Evolutionary conservation across 2,888 invertebrate genomes (phyloP), one percentile per base, ranked within the genome.

Genomic region (Brachyopa scutellaris): DNA sequence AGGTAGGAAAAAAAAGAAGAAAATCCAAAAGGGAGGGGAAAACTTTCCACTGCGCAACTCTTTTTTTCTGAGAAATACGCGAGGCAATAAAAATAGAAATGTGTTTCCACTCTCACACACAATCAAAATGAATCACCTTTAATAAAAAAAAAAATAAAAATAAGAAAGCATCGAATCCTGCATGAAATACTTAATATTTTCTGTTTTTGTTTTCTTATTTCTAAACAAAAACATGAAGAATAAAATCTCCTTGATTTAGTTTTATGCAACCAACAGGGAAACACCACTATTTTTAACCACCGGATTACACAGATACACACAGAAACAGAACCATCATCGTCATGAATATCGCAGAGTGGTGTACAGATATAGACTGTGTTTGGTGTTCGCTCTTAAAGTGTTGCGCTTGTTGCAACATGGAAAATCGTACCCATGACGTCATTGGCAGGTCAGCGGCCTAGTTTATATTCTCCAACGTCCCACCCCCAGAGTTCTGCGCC

Each of bases 381-480:
- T 21, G 2, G 13, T 19, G 38, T 45, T 59, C 19, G 53, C 40
- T 64, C 13, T 26, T 67, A 40, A 72, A 70, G 82, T 72, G 66
- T 72, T 78, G 72, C 67, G 72, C 78, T 83, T 73, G 67, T 78
- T 83, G 83, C 78, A 78, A 74, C 76, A 67, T 74, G 53, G 73
- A 66, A 74, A 80, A 70, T 61, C 21, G 45, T 72, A 87, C 85
- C 88, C 86, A 88, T 90, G 90, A 90, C 89, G 90, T 90, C 90
- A 90, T 87, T 87, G 86, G 85, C 86, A 89, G 89, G 89, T 89
- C 89, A 89, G 89, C 88, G 89, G 88, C 89, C 89, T 89, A 89
- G 86, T 88, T 88, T 87, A 82, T 61, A 72, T 82, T 64, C 51
- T 64, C 51, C 4, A 59, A 59, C 31, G 45, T 62, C 47, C 77